Evolutionary conservation across 2,797 vertebrate species (phyloP).

Genomic region (Vultur gryphus): DNA sequence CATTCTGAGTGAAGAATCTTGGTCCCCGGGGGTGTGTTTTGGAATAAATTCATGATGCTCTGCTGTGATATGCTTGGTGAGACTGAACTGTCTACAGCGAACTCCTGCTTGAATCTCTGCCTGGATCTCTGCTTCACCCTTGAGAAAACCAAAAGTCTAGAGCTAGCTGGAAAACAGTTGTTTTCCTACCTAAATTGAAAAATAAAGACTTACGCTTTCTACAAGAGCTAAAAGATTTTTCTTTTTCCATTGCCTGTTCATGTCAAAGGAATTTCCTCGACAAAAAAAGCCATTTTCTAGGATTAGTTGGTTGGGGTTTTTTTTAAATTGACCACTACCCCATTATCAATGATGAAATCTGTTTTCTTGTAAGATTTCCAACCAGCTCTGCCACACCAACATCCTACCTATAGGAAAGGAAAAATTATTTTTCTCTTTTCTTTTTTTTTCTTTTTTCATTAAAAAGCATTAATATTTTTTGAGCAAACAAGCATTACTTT

Average conservation of each 20-base stretch:
- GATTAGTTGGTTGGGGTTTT: not conserved
- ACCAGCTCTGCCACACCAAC: not conserved
- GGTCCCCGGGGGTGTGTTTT: not conserved
- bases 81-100: not conserved
- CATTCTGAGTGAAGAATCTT: not conserved
- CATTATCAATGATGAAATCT: not conserved
- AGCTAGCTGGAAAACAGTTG: not conserved
- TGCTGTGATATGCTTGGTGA: not conserved
- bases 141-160: not conserved
- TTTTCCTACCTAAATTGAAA: not conserved
- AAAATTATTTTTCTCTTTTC: not conserved
- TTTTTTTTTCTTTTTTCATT: not conserved
- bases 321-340: not conserved
- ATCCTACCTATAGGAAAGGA: not conserved
- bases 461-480: not conserved
- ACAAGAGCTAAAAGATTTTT: not conserved
- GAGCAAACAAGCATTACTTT: not conserved
- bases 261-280: not conserved
- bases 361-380: not conserved
- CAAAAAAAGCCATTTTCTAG: not conserved
- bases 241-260: not conserved
- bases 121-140: not conserved
- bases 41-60: not conserved
- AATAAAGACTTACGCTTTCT: not conserved
- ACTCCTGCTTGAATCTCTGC: not conserved